Conservation (phyloP, 2,797 vertebrate species). For the Anas bernieri region DNA sequence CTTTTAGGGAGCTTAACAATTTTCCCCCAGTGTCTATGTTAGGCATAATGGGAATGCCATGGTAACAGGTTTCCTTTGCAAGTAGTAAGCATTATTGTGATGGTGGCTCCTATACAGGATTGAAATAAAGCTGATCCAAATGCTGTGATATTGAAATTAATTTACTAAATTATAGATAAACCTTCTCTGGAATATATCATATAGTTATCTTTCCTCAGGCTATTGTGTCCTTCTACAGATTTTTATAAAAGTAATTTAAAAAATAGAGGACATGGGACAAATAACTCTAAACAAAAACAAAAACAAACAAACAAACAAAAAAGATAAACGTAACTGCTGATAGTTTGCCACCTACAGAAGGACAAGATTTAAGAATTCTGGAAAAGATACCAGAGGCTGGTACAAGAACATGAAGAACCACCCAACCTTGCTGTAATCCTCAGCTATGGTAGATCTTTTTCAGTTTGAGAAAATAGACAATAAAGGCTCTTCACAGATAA, state of each 20-base stretch:
- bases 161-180: slow-evolving; percentile 9
- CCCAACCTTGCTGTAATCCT: not conserved
- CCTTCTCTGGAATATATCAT: not conserved
- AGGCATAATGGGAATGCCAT: slow-evolving; percentile 32
- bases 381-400: not conserved
- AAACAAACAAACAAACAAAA: not conserved
- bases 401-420: not conserved
- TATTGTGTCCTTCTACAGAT: not conserved
- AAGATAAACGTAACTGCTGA: not conserved
- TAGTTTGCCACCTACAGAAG: slow-evolving; percentile 2
- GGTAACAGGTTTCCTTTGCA: slow-evolving; percentile 39
- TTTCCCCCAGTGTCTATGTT: not conserved
- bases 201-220: not conserved
- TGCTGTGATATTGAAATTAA: not conserved
- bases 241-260: not conserved
- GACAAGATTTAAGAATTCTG: not conserved
- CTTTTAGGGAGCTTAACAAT: not conserved
- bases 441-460: not conserved
- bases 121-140: slow-evolving; percentile 33
- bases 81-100: slow-evolving; percentile 24
- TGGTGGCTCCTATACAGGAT: not conserved
- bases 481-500: slow-evolving; percentile 20
- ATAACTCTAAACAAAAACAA: not conserved
- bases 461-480: slow-evolving; percentile 17
- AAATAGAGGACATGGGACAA: not conserved